Base-by-base conservation (phyloP, 2,113 vertebrate species). In the Ciconia stormi region DNA sequence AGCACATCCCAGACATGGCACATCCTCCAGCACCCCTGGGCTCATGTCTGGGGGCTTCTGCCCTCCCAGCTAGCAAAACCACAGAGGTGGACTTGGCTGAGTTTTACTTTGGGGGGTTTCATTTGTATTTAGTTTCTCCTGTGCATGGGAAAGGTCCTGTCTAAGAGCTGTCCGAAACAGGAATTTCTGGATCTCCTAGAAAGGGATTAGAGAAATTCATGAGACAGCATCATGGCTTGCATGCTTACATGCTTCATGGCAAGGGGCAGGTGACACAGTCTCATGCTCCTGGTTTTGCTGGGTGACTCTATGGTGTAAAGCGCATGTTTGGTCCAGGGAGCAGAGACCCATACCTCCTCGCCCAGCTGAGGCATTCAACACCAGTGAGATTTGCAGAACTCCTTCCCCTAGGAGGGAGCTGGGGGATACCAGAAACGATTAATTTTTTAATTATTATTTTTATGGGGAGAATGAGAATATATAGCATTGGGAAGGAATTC, bases 191-290 rank as follows among this genome's bases (percentile, higher is more conserved):
- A n/a, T 72, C 53, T 78, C 6, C 44, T 67, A 32, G 58, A 66
- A 59, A 47, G 27, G 16, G 10, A 53, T 87, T 34, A 49, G 70
- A 71, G 21, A 36, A 65, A 34, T 44, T 65, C 1, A 11, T 61
- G 46, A 26, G 32, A 3, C 8, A 11, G 30, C 20, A 20, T 77
- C 4, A 1, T 13, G 30, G 46, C n/a, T 91, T 1, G 0, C 0
- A 0, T 30, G 38, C 47, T 72, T 22, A 16, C 44, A 40, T 13
- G 7, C 19, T 26, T 36, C 10, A 18, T 1, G 2, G 40, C 59
- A 34, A 21, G 59, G 53, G 36, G 8, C 40, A 53, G 46, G 38
- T 70, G 61, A 21, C 58, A 11, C 0, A 0, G 3, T 16, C 49
- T 23, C 0, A 0, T 34, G 25, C 32, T 58, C 19, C 73, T 84